Evolutionary conservation across 2,113 vertebrate species (phyloP).

Genomic region (Piprites chloris): DNA sequence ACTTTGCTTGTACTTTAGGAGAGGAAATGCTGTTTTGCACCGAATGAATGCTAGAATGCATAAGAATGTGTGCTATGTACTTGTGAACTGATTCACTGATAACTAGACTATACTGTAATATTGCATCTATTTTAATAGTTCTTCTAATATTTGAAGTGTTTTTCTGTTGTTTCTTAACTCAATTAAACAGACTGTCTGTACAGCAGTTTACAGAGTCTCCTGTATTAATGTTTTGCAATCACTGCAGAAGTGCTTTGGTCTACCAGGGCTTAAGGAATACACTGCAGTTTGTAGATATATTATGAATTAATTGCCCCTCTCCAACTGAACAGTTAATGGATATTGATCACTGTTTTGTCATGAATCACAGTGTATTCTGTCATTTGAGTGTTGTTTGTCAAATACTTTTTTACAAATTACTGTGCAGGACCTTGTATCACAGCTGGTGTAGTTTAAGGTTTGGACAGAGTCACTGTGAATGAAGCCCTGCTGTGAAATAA

Average conservation of each 20-base stretch:
- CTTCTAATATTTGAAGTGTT: conserved; percentile 13
- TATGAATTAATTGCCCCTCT: conserved; percentile 41
- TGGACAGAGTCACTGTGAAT: conserved; percentile 78
- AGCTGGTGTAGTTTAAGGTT: conserved; percentile 84
- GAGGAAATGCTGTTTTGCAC: not conserved
- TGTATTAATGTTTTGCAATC: conserved; percentile 60
- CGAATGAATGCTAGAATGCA: not conserved
- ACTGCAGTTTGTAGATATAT: conserved; percentile 19
- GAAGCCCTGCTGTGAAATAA: conserved; percentile 88
- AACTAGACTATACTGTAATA: conserved; percentile 8
- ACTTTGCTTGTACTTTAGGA: conserved; percentile 13
- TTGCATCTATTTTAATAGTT: conserved; percentile 31
- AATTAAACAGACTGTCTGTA: conserved; percentile 65
- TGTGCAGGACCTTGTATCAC: conserved; percentile 69
- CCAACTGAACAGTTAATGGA: conserved; percentile 44
- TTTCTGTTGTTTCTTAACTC: conserved; percentile 42
- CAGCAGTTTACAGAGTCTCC: conserved; percentile 50
- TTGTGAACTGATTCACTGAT: conserved; percentile 35
- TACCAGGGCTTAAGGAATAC: conserved; percentile 12
- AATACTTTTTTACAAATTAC: conserved; percentile 73
- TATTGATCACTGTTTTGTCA: conserved; percentile 59
- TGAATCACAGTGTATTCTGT: conserved; percentile 36
- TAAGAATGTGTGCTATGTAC: not conserved
- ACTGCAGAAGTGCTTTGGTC: conserved; percentile 8
- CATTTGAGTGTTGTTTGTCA: conserved; percentile 65